Evolutionary conservation across 2,113 vertebrate species (phyloP), one percentile per base, ranked within the genome.

Genomic region (Sterrhoptilus dennistouni): DNA sequence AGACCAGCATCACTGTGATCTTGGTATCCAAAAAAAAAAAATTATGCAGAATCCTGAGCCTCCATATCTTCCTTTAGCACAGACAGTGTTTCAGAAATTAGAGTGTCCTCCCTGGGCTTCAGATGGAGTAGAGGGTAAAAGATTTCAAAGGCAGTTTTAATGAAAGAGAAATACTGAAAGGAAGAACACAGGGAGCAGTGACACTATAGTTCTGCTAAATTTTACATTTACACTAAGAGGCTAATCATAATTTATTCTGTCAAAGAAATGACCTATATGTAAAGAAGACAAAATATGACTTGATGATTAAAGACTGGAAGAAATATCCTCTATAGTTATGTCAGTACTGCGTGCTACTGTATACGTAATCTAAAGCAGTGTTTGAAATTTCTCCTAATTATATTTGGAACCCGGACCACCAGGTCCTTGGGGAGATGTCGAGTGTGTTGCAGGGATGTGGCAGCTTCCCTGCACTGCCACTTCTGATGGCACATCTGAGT

Each of bases 181-280:
- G 70, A 66, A 97, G 95, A 96, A 90, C 94, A 95, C 82, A 97
- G 97, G 87, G 90, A 95, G 76, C 93, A 94, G 94, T 77, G 94
- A 92, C 93, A 93, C 94, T 70, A 81, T 83, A 84, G 93, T 95
- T 95, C 94, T 97, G 79, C 94, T 96, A 92, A 97, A 96, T 96
- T 97, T 97, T 97, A 96, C 90, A 96, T 96, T 97, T 97, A 97
- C 96, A 97, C 96, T 91, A 96, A 97, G 96, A 95, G 97, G 94
- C 95, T 97, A 90, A 95, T 97, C 75, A 94, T 96, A 91, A 97
- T 97, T 96, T 97, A 96, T 97, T 95, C 96, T 74, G 71, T 96
- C 83, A 96, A 97, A 97, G 95, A 91, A 96, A 93, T 97, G 96
- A 96, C 96, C 96, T 97, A 91, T 96, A 96, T 97, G 95, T 95